A percentile compares a stretch with the other conserved stretches of the same genome.
These are phyloP conservation scores for Scotopteryx bipunctaria DNA, from an alignment of 2,888 invertebrate genomes.

Conservation along the genomic window DNA sequence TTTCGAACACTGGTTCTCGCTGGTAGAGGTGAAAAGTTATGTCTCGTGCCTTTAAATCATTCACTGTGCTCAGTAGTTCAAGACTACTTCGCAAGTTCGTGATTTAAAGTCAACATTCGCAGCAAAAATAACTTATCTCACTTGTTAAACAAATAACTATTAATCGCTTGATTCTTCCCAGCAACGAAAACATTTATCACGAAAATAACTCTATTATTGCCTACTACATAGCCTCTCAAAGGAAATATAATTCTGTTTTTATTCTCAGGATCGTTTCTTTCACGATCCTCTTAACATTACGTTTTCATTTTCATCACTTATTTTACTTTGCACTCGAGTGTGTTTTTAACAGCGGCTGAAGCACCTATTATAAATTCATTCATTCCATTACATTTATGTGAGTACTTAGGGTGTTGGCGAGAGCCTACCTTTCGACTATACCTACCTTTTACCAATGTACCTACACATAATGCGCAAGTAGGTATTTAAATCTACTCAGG, in stretches of 20 bases:
- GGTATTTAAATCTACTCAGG: no score
- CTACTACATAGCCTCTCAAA: background rate
- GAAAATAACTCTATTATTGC: background rate
- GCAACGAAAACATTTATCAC: background rate
- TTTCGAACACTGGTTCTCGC: no score
- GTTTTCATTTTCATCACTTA: slow-evolving; percentile 8
- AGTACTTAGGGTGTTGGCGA: slow-evolving; percentile 8
- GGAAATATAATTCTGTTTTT: slow-evolving; percentile 5
- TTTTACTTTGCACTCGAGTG: slow-evolving; percentile 14
- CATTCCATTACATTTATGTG: slow-evolving; percentile 6
- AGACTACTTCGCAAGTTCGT: no score
- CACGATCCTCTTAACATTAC: slow-evolving; percentile 16
- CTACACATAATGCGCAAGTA: background rate
- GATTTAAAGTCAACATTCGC: no score
- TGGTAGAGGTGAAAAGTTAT: no score
- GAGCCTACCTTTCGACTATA: background rate
- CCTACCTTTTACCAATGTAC: slow-evolving; percentile 1
- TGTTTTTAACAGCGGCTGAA: slow-evolving; percentile 2
- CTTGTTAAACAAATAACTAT: no score
- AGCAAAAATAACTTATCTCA: no score
- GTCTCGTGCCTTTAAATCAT: no score
- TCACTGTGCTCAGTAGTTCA: no score
- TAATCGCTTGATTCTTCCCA: background rate
- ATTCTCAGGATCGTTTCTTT: slow-evolving; percentile 5
- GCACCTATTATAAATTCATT: slow-evolving; percentile 3